Evolutionary conservation across 2,888 invertebrate species (phyloP).

Genomic region (Trichacis sp.): DNA sequence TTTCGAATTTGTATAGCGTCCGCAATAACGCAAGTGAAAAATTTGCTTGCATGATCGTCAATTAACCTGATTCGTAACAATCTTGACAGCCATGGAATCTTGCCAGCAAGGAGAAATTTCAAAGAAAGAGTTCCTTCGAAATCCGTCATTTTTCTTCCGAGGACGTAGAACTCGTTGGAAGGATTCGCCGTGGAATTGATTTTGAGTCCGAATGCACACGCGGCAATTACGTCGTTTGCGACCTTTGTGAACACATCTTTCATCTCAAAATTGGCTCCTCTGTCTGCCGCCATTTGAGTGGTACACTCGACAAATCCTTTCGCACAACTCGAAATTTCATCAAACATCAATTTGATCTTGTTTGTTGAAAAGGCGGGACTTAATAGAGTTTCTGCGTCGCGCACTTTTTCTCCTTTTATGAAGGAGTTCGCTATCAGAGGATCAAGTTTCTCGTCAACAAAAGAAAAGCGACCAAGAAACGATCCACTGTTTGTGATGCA

Average conservation of each 20-base stretch:
- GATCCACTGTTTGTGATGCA: constrained; percentile 22
- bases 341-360: constrained; percentile 50
- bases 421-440: constrained; percentile 50
- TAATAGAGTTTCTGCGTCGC: constrained; percentile 34
- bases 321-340: constrained; percentile 47
- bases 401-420: constrained; percentile 42
- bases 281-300: no score
- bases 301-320: constrained; percentile 16
- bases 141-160: constrained; percentile 50
- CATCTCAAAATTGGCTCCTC: constrained; percentile 50
- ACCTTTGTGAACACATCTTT: constrained; percentile 64
- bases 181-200: constrained; percentile 55
- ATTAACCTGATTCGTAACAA: constrained; percentile 38
- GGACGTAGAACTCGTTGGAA: constrained; percentile 58
- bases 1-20: constrained; percentile 40
- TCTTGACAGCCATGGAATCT: constrained; percentile 32
- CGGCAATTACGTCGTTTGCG: constrained; percentile 69
- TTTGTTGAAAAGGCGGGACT: constrained; percentile 48
- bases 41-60: constrained; percentile 16
- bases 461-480: constrained; percentile 50
- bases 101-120: constrained; percentile 34
- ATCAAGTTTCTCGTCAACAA: constrained; percentile 46
- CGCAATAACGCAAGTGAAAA: constrained; percentile 40
- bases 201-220: constrained; percentile 69
- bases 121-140: constrained; percentile 26